Evolutionary conservation across 2,888 invertebrate genomes (phyloP).

Genomic region (Erebia epiphron): DNA sequence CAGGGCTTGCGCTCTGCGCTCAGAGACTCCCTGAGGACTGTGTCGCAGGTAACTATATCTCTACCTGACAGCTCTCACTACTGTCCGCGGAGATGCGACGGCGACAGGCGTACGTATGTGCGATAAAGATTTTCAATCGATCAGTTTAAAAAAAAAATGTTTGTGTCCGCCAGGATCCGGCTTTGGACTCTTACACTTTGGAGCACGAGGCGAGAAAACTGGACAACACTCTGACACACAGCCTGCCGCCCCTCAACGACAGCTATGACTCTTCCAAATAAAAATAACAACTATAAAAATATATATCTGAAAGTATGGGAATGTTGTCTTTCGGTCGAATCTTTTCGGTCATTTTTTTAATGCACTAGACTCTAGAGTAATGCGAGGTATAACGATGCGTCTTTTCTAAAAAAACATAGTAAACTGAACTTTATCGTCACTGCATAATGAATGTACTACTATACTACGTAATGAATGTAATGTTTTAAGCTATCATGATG

Average conservation of each 20-base stretch:
- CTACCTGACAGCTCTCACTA: no score
- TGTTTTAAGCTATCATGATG: no score
- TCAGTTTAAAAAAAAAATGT: not conserved
- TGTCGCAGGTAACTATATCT: conserved; percentile 83
- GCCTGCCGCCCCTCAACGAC: conserved; percentile 82
- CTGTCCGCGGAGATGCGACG: no score
- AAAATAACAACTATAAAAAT: not conserved
- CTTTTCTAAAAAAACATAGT: no score
- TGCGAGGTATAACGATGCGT: not conserved
- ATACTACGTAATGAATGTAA: no score
- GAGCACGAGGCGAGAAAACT: conserved; percentile 94
- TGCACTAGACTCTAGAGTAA: not conserved
- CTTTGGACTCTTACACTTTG: conserved; percentile 92
- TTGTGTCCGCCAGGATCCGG: conserved; percentile 85
- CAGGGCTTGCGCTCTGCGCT: conserved; percentile 91
- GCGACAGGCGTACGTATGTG: no score
- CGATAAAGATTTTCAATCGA: no score
- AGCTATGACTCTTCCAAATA: conserved; percentile 78
- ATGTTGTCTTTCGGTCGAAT: not conserved
- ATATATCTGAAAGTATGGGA: not conserved
- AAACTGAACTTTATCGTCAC: no score
- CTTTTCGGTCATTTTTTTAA: not conserved
- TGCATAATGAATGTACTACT: no score
- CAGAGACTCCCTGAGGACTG: conserved; percentile 90
- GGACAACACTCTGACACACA: conserved; percentile 84